Evolutionary conservation across 2,888 invertebrate genomes (phyloP).

Genomic region (Conistra vaccinii): DNA sequence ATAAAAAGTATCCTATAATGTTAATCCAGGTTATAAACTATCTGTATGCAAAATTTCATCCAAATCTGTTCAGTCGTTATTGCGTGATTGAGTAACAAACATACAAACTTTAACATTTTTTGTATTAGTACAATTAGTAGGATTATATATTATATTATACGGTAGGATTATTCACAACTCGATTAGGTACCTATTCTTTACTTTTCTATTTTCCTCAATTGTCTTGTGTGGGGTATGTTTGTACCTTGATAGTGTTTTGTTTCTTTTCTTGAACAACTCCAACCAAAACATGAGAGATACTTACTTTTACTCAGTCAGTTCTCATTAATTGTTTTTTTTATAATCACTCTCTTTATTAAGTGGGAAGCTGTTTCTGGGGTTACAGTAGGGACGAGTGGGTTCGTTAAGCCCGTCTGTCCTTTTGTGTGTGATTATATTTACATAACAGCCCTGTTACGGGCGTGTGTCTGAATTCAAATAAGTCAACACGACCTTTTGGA

Average conservation of each 20-base stretch:
- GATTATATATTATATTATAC: no score
- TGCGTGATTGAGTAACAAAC: no score
- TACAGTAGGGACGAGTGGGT: conserved; percentile 15
- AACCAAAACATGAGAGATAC: neutral
- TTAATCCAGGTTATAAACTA: no score
- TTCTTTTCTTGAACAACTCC: neutral
- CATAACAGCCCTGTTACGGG: conserved; percentile 51
- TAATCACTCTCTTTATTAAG: conserved; percentile 23
- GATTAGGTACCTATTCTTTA: neutral
- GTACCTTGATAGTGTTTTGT: neutral
- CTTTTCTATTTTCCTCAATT: neutral
- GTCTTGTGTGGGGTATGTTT: no score
- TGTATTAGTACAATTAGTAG: no score
- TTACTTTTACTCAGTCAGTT: neutral
- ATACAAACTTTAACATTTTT: no score
- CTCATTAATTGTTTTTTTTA: neutral
- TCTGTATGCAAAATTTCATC: no score
- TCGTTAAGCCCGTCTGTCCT: conserved; percentile 46
- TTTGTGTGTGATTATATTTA: conserved; percentile 59
- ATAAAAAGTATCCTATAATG: no score
- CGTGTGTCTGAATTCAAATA: conserved; percentile 54
- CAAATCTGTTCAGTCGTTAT: no score
- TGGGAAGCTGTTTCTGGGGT: conserved; percentile 7
- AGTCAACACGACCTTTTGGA: conserved; percentile 49
- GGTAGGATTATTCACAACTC: neutral